Evolutionary conservation across 2,888 invertebrate genomes (phyloP), one percentile per base, ranked within the genome.

Genomic region (Sinhomidia bicolor): DNA sequence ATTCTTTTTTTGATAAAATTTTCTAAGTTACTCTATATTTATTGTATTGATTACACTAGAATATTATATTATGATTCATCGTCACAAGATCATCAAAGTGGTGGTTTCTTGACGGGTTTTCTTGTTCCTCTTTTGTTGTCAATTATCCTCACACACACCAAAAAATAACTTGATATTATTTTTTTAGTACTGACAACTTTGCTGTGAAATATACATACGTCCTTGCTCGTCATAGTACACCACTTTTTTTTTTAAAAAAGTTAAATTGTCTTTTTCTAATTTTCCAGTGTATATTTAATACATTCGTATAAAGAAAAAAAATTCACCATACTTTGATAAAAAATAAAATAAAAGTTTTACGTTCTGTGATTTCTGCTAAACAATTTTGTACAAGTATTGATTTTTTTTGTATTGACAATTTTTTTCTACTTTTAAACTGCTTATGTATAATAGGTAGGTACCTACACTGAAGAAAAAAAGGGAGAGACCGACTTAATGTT

Each of bases 11-110:
- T 47, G 14, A 62, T 62, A 80, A 71, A 62, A n/a, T n/a, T 41
- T 80, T 23, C 36, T 60, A 41, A 47, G 62, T 60, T 80, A 68
- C 10, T 7, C 10, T 57, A 65, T 76, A 78, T 78, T 76, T 76
- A 76, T 76, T 47, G 29, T 44, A 60, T 60, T 44, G 26, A 78
- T 78, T 54, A 54, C 62, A 80, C 60, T 20, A 71, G n/a, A 20
- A 68, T 20, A 36, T 51, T 74, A 74, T 32, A n/a, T n/a, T 78
- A 81, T 81, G 81, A 81, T 68, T 81, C 81, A 65, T 81, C 65
- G 44, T 81, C 81, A 65, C 9, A 81, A 68, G 47, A 81, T 71
- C 71, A 20, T n/a, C n/a, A n/a, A 1, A 36, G 36, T 68, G 17
- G 41, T 41, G 14, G 20, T 36, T 68, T 68, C 9, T 36, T 20